These are phyloP conservation scores for Catostylus mosaicus DNA, from an alignment of 30 jellyfish, hydroid and myxozoan species.

Conservation along the genomic window DNA sequence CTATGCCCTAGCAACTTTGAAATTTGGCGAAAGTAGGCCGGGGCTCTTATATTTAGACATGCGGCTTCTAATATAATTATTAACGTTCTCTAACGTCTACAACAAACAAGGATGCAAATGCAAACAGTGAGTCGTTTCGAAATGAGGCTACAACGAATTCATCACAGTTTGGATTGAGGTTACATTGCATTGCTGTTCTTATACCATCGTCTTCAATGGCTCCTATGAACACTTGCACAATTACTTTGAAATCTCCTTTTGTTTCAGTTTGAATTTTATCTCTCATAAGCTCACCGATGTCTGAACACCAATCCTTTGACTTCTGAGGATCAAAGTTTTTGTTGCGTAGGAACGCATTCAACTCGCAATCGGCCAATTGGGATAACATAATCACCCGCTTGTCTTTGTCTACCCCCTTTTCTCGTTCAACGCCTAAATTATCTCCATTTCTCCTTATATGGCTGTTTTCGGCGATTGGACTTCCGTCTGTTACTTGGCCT, in stretches of 20 bases:
- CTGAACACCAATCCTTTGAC: constrained; percentile 56
- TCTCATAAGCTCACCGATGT: constrained; percentile 63
- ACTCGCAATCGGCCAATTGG: constrained; percentile 30
- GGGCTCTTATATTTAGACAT: too few species aligned
- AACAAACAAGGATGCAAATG: constrained; percentile 77
- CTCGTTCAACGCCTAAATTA: neutral
- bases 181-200: constrained; percentile 77
- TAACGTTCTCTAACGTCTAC: constrained; percentile 57
- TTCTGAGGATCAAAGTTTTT: constrained; percentile 59
- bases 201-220: constrained; percentile 86
- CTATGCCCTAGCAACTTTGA: too few species aligned
- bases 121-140: constrained; percentile 70
- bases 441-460: neutral
- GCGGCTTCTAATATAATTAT: too few species aligned
- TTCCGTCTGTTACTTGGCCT: neutral
- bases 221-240: constrained; percentile 80
- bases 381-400: neutral
- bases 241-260: constrained; percentile 67
- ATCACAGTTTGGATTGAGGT: constrained; percentile 44
- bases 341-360: constrained; percentile 12
- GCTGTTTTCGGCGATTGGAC: neutral
- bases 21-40: too few species aligned
- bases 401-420: neutral
- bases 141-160: constrained; percentile 64
- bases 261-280: constrained; percentile 46